Evolutionary conservation across 2,797 vertebrate species (phyloP).

Genomic region (Esox lucius): DNA sequence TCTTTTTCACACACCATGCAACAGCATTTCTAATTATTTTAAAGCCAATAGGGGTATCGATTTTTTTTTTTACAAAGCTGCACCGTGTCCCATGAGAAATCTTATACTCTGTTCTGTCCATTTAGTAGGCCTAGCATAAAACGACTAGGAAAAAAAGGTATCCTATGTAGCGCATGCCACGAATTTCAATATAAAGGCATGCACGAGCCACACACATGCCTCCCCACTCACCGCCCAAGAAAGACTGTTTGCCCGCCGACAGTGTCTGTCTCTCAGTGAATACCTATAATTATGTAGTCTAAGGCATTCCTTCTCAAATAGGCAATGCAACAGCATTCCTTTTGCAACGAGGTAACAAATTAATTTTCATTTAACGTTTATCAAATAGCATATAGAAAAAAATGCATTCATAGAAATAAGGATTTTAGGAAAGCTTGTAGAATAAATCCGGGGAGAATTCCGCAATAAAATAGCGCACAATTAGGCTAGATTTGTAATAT

Average conservation of each 20-base stretch:
- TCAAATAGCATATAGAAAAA: neutral
- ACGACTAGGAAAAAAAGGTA: neutral
- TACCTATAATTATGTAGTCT: conserved; percentile 56
- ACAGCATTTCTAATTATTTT: conserved; percentile 68
- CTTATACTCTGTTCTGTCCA: conserved; percentile 56
- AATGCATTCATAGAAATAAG: neutral
- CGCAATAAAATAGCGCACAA: neutral
- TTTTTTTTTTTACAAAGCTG: conserved; percentile 38
- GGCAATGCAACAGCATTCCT: conserved; percentile 40
- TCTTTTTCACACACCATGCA: conserved; percentile 49
- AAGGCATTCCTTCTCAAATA: conserved; percentile 47
- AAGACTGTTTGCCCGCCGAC: conserved; percentile 40
- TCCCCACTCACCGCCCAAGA: conserved; percentile 11
- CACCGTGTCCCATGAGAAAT: conserved; percentile 47
- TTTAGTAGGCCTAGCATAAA: conserved; percentile 41
- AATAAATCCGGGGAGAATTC: neutral
- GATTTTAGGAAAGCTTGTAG: neutral
- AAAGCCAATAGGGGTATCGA: conserved; percentile 67
- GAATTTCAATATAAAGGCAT: neutral
- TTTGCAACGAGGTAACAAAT: conserved; percentile 4
- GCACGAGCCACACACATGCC: conserved; percentile 1
- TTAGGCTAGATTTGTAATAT: neutral
- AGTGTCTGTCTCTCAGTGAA: conserved; percentile 49
- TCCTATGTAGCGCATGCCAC: conserved; percentile 1
- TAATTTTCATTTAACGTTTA: neutral